These are phyloP conservation scores for Chaetogeoica ovagalla DNA, from an alignment of 2,888 invertebrate species.

Conservation along the genomic window DNA sequence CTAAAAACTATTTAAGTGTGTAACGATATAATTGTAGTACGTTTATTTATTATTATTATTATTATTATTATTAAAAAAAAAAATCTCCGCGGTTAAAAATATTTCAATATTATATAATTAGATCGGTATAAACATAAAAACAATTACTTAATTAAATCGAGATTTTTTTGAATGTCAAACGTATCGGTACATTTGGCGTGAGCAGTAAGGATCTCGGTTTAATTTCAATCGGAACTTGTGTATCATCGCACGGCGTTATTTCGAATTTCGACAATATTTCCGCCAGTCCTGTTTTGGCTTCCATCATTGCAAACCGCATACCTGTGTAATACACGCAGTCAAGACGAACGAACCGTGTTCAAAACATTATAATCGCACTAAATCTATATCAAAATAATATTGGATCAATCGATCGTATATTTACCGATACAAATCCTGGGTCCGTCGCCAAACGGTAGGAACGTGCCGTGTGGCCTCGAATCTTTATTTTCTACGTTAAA, in stretches of 20 bases:
- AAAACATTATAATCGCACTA: background rate
- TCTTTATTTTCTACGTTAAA: slow-evolving; percentile 64
- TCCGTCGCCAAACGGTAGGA: slow-evolving; percentile 61
- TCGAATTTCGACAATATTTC: slow-evolving; percentile 60
- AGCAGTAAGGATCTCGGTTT: slow-evolving; percentile 51
- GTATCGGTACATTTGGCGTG: slow-evolving; percentile 39
- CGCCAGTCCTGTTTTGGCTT: slow-evolving; percentile 64
- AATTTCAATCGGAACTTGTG: slow-evolving; percentile 54
- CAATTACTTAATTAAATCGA: too few species aligned
- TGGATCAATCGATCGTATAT: background rate
- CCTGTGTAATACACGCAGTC: slow-evolving; percentile 19
- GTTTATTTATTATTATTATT: too few species aligned
- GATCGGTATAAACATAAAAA: too few species aligned
- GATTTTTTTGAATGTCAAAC: slow-evolving; percentile 9
- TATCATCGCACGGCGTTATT: slow-evolving; percentile 54
- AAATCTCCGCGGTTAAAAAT: too few species aligned
- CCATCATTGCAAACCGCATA: slow-evolving; percentile 59
- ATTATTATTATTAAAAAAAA: too few species aligned
- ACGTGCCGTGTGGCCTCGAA: slow-evolving; percentile 62
- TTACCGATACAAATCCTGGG: slow-evolving; percentile 60
- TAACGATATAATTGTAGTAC: too few species aligned
- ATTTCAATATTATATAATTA: too few species aligned
- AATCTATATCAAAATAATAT: background rate
- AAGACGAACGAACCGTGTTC: background rate
- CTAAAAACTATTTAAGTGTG: too few species aligned